A percentile compares a stretch with the other conserved stretches of the same genome.
Evolutionary conservation across 2,113 vertebrate genomes (phyloP).

Genomic region (Eubucco bourcierii): DNA sequence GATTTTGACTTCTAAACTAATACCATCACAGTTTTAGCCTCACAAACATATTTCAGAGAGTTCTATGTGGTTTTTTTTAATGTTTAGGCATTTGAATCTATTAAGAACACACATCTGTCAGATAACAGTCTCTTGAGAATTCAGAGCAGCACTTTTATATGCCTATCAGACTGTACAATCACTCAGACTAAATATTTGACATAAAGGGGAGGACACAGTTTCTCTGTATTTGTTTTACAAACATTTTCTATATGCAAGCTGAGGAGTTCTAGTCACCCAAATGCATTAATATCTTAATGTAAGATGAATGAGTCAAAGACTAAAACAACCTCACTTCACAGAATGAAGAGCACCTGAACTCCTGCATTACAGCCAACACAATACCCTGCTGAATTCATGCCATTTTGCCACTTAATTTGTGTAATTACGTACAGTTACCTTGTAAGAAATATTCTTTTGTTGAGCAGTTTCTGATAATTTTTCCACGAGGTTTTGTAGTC

Average conservation of each 20-base stretch:
- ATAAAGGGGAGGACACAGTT: conserved; percentile 4
- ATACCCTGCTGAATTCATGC: background rate
- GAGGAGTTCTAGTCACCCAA: background rate
- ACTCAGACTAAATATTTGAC: conserved; percentile 7
- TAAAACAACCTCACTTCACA: background rate
- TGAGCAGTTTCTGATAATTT: conserved; percentile 91
- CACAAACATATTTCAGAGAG: background rate
- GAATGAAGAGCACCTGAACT: background rate
- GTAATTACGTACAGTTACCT: conserved; percentile 75
- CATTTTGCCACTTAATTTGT: background rate
- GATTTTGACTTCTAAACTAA: conserved; percentile 45
- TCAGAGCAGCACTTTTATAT: conserved; percentile 10
- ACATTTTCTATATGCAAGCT: background rate
- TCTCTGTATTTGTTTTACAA: background rate
- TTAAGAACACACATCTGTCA: conserved; percentile 28
- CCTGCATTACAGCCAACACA: background rate
- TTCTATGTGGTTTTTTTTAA: background rate
- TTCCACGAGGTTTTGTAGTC: conserved; percentile 89
- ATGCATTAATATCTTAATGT: background rate
- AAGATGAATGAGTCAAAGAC: conserved; percentile 23
- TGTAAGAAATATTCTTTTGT: conserved; percentile 88
- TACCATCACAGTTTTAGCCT: conserved; percentile 29
- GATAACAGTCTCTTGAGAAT: background rate
- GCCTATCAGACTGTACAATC: background rate
- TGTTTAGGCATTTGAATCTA: background rate